These are phyloP conservation scores for Dolichomitus sp. DNA, from an alignment of 2,888 invertebrate genomes.

Conservation along the genomic window DNA sequence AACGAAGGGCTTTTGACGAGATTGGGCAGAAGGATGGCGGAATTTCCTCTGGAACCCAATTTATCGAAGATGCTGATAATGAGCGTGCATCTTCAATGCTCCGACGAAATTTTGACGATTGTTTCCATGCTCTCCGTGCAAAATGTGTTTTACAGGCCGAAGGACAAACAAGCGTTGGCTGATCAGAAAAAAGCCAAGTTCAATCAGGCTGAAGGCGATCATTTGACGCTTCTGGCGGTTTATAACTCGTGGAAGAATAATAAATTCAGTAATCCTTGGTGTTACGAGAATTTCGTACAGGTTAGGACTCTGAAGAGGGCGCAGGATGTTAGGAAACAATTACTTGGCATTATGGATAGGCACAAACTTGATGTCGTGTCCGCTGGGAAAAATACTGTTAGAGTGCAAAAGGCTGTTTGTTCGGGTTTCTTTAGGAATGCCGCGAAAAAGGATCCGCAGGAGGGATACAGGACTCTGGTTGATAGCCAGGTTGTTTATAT, in stretches of 20 bases:
- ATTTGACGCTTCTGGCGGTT: slow-evolving; percentile 98
- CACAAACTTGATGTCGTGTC: slow-evolving; percentile 99
- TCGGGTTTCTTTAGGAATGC: slow-evolving; percentile 99
- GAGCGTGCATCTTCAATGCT: slow-evolving; percentile 99
- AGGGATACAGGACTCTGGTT: slow-evolving; percentile 98
- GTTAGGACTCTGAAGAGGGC: slow-evolving; percentile 98
- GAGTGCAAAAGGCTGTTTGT: slow-evolving; percentile 99
- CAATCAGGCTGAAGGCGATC: slow-evolving; percentile 99
- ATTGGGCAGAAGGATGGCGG: slow-evolving; percentile 97
- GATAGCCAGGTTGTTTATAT: slow-evolving; percentile 99
- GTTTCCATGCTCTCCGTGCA: slow-evolving; percentile 99
- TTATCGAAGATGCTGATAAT: slow-evolving; percentile 99
- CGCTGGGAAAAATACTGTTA: slow-evolving; percentile 97
- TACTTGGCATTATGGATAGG: slow-evolving; percentile 98
- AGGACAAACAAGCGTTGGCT: slow-evolving; percentile 98
- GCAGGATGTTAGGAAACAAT: slow-evolving; percentile 98
- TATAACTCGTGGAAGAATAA: slow-evolving; percentile 99
- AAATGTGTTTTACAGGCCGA: slow-evolving; percentile 98
- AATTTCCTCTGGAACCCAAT: slow-evolving; percentile 99
- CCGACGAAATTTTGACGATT: slow-evolving; percentile 99
- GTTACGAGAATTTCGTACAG: slow-evolving; percentile 99
- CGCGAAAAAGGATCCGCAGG: slow-evolving; percentile 99
- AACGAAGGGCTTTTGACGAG: slow-evolving; percentile 96
- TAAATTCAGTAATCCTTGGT: slow-evolving; percentile 99
- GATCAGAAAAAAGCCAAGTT: slow-evolving; percentile 99